Evolutionary conservation across 2,113 vertebrate species (phyloP).

Genomic region (Sander vitreus): DNA sequence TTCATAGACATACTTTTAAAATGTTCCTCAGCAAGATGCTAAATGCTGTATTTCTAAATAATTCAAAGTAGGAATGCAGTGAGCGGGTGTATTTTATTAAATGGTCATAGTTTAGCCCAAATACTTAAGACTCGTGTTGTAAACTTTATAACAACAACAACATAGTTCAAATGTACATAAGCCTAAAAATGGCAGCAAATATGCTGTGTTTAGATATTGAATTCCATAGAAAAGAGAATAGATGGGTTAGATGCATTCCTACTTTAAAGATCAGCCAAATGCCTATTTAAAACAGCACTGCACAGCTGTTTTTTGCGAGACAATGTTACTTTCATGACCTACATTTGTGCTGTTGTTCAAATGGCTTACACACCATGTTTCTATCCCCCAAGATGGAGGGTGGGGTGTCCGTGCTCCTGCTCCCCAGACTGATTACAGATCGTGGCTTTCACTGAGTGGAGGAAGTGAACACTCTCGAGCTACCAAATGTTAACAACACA

Average conservation of each 20-base stretch:
- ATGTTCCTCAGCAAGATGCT: conserved; percentile 8
- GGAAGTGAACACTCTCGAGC: conserved; percentile 55
- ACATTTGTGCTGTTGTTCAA: conserved; percentile 46
- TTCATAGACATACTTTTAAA: conserved; percentile 15
- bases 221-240: not conserved
- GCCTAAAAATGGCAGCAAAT: not conserved
- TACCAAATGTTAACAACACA: conserved; percentile 43
- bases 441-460: conserved; percentile 50
- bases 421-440: conserved; percentile 55
- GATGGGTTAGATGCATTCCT: not conserved
- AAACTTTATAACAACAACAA: not conserved
- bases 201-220: not conserved
- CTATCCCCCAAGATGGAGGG: conserved; percentile 46
- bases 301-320: conserved; percentile 26
- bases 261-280: not conserved
- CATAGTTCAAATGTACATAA: not conserved
- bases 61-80: conserved; percentile 50
- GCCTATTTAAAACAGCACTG: conserved; percentile 11
- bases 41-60: conserved; percentile 49
- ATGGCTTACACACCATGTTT: conserved; percentile 24
- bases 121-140: not conserved
- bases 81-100: conserved; percentile 25
- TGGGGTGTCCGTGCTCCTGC: conserved; percentile 24
- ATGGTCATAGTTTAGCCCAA: conserved; percentile 25
- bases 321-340: conserved; percentile 56